Evolutionary conservation across 2,888 invertebrate genomes (phyloP).

Genomic region (Agrotis clavis): DNA sequence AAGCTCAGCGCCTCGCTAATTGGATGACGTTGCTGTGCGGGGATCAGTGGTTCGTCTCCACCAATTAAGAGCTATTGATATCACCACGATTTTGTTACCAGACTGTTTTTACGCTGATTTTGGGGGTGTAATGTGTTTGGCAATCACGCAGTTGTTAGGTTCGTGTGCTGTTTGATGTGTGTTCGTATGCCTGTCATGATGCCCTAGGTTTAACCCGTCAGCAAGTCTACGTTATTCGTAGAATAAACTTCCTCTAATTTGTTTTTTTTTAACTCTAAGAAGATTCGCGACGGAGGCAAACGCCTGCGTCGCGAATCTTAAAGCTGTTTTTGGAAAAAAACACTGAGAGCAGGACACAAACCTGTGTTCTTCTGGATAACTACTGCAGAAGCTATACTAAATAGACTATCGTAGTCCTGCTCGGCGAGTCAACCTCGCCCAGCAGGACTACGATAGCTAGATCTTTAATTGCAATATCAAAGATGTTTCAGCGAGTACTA

Average conservation of each 20-base stretch:
- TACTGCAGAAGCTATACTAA: too few species aligned
- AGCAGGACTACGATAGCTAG: too few species aligned
- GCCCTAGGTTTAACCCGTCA: slow-evolving; percentile 1
- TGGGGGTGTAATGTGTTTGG: slow-evolving; percentile 40
- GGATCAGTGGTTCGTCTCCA: slow-evolving; percentile 58
- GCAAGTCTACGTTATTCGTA: slow-evolving; percentile 2
- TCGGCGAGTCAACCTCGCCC: too few species aligned
- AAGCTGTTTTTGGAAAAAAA: too few species aligned
- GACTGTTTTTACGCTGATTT: slow-evolving; percentile 40
- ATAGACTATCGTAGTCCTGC: too few species aligned
- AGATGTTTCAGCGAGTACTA: too few species aligned
- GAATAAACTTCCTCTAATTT: background rate
- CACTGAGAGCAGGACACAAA: too few species aligned
- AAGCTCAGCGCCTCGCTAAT: slow-evolving; percentile 67
- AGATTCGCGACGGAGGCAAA: too few species aligned
- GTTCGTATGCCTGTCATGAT: slow-evolving; percentile 2
- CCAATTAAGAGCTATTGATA: slow-evolving; percentile 75
- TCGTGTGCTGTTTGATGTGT: slow-evolving; percentile 3
- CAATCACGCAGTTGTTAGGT: slow-evolving; percentile 36
- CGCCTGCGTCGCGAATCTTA: too few species aligned
- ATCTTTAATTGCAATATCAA: too few species aligned
- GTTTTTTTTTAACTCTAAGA: too few species aligned
- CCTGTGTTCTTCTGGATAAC: too few species aligned
- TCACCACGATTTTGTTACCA: slow-evolving; percentile 63
- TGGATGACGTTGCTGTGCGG: slow-evolving; percentile 68